Base-by-base conservation (phyloP, 2,113 vertebrate genomes). In the Gallinago paraguaiae region DNA sequence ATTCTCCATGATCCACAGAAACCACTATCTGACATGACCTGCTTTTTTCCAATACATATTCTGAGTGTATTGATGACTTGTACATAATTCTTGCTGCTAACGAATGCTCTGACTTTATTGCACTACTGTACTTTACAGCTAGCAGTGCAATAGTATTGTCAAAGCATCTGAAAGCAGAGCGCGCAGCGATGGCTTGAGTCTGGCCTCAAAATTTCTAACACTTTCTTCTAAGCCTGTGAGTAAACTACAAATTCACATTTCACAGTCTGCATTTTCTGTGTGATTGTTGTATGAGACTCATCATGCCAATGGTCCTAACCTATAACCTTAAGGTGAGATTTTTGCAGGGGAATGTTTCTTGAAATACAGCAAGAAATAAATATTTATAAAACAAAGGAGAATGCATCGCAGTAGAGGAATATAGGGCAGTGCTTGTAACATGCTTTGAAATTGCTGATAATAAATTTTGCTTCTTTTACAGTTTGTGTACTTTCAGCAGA, bases 81-180 rank as follows among this genome's bases (percentile, higher is more conserved):
- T 65, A 84, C 84, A 68, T 95, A 90, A 64, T 76, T 96, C 63
- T 68, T 97, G 98, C 99, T 99, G 98, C 98, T 98, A 82, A 96
- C 99, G 95, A 98, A 96, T 97, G 99, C 99, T 99, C 99, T 99
- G 99, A 99, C 99, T 99, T 99, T 98, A 99, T 99, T 99, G 99
- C 99, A 99, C 99, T 99, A 99, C 99, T 99, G 99, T 99, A 98
- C 96, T 98, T 97, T 97, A 98, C 98, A 98, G 98, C 98, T 98
- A 99, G 99, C 99, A 99, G 99, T 99, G 99, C 99, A 99, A 99
- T 99, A 99, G 99, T 99, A 99, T 99, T 99, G 99, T 99, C 99
- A 99, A 99, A 99, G 99, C 99, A 98, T 99, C 98, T 98, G 99
- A 97, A 82, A 98, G 98, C 98, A 98, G 99, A 94, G 83, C 25